Evolutionary conservation across 2,797 vertebrate species (phyloP), one percentile per base, ranked within the genome.

Genomic region (Dendrocincla tyrannina): DNA sequence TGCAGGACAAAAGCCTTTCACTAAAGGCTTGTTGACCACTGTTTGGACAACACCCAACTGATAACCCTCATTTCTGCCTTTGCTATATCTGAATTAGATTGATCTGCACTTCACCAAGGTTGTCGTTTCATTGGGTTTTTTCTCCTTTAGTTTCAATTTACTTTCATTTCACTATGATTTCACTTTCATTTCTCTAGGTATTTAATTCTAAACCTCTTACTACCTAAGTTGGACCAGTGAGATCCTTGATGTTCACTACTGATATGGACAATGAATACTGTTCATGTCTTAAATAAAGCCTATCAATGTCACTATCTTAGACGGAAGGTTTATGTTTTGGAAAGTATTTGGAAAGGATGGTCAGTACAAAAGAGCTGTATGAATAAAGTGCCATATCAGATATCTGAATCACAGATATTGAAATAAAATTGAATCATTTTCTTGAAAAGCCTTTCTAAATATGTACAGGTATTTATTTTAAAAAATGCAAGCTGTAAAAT

Each of bases 41-140:
- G 6, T 30, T 58, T 80, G 46, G 4, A 18, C 13, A 13, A 18
- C 56, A 19, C 4, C 8, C 13, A 63, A 10, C 4, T 66, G 27
- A 55, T 27, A 44, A 11, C 5, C 11, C 14, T 55, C 17, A 33
- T 30, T 17, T 50, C 25, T 77, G 22, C 76, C 37, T 67, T 72
- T 37, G 4, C 1, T 44, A 28, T 70, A 4, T 17, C n/a, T 58
- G 50, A 58, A 60, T 64, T 64, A 73, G 7, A 72, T 3, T 67
- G 18, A 52, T 35, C 19, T 30, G 8, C 1, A 1, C 19, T 83
- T 76, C n/a, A 80, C 17, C 0, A 0, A 4, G n/a, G 49, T 49
- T 49, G 15, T 49, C 15, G 5, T 27, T 49, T 49, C 25, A 27
- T 15, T 58, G 5, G 8, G 10, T 11, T 5, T 8, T 11, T 53